Base-by-base conservation (phyloP, 2,113 vertebrate species). In the Thomomys bottae region DNA sequence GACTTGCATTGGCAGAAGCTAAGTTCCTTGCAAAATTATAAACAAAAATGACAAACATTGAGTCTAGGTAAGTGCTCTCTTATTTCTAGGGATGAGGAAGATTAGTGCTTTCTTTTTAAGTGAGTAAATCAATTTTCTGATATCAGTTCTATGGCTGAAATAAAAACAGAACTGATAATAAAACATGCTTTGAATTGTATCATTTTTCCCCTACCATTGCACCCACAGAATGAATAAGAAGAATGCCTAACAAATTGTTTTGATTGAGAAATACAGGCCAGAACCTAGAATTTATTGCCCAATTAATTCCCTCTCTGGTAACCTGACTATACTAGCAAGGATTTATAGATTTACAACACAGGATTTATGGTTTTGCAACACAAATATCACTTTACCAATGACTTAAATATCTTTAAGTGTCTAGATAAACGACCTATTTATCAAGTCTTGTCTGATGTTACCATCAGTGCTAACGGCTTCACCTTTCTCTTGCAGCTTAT, bases 351-450 rank as follows among this genome's bases (percentile, higher is more conserved):
- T 66, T 68, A 18, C 12, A 20, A 54, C 49, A 54, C 45, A 54
- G 49, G 49, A 70, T 36, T 24, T 83, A 54, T 70, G 24, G 36
- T 76, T 73, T 94, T 76, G 63, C 54, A 68, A 79, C 49, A 68
- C 8, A 40, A 66, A 36, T 26, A 54, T 14, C 86, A 49, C 49
- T 83, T 85, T 63, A 77, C 89, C 61, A 70, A 54, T 36, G 66
- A 91, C 63, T 93, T 84, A 86, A 93, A 89, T 72, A 83, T 49
- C 42, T 86, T 84, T 32, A 59, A 36, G 59, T 63, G 18, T 86
- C 36, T 32, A 49, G 63, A 67, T 38, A 89, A 90, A 88, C 24
- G 77, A 77, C 54, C 81, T 64, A 83, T 23, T 11, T 32, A 32
- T 54, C 49, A 49, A 66, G 11, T 57, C 45, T 59, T 49, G 21